These are phyloP conservation scores for Upupa epops DNA, from an alignment of 2,113 vertebrate species.

Conservation along the genomic window DNA sequence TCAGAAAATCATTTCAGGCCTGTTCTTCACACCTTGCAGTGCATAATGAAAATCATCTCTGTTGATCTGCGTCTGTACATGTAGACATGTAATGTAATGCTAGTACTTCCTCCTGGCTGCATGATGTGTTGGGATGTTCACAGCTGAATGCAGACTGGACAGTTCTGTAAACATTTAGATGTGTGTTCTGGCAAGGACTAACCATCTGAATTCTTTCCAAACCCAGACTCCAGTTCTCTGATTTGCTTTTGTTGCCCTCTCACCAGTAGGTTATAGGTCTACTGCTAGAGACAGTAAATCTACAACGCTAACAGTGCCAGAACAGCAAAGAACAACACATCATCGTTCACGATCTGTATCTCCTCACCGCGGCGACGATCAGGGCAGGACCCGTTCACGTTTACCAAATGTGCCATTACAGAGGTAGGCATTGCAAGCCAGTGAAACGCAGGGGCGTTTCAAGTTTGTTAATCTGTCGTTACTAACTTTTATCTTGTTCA, in stretches of 20 bases:
- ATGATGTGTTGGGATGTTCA: background rate
- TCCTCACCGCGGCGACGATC: slow-evolving; percentile 91
- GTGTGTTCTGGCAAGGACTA: background rate
- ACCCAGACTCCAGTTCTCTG: background rate
- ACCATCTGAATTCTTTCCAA: background rate
- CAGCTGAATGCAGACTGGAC: background rate
- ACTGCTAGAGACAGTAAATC: slow-evolving; percentile 86
- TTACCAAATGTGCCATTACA: slow-evolving; percentile 97
- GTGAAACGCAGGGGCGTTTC: background rate
- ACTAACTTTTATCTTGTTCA: background rate
- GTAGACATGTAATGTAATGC: slow-evolving; percentile 12
- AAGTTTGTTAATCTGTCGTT: background rate
- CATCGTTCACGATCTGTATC: slow-evolving; percentile 97
- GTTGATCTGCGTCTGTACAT: background rate
- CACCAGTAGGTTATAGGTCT: slow-evolving; percentile 88
- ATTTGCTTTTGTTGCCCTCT: slow-evolving; percentile 61
- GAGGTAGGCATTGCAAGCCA: slow-evolving; percentile 78
- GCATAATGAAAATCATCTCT: background rate
- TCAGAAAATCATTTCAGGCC: background rate
- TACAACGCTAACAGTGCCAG: slow-evolving; percentile 90
- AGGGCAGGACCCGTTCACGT: slow-evolving; percentile 91
- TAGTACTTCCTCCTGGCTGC: slow-evolving; percentile 38
- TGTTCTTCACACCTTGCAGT: background rate
- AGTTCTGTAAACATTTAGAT: background rate
- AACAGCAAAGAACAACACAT: slow-evolving; percentile 88